phyloP scores from a whole-genome alignment of 2,888 invertebrate species.

The Pseudococcus jackbeardsleyi region DNA sequence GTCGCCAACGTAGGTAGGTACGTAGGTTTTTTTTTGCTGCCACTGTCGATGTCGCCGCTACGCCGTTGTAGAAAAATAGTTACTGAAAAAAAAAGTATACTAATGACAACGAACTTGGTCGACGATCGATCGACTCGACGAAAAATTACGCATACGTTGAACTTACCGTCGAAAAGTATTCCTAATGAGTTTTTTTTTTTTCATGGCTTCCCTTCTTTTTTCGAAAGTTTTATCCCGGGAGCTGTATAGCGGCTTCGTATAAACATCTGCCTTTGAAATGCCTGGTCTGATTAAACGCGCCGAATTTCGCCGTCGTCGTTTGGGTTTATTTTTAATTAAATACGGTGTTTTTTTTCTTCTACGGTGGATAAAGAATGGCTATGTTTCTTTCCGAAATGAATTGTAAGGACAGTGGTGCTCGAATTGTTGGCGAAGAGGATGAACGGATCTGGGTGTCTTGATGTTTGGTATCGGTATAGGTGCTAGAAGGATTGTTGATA shows the following conservation, averaged over 20 bases:
- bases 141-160: constrained; percentile 56
- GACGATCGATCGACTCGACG: constrained; percentile 40
- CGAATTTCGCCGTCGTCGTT: constrained; percentile 35
- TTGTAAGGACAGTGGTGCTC: background rate
- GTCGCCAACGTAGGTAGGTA: constrained; percentile 14
- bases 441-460: no score
- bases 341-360: background rate
- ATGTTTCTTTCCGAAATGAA: background rate
- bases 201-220: constrained; percentile 40
- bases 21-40: background rate
- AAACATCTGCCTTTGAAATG: constrained; percentile 55
- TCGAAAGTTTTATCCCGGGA: constrained; percentile 35
- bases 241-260: constrained; percentile 43
- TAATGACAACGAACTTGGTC: constrained; percentile 51
- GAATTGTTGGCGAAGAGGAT: background rate
- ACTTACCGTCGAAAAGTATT: constrained; percentile 43
- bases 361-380: background rate
- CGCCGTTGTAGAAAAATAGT: background rate
- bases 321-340: constrained; percentile 48
- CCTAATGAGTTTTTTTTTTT: constrained; percentile 48
- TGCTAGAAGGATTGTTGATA: no score
- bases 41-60: background rate
- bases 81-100: background rate
- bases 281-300: constrained; percentile 36
- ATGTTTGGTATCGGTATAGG: no score